Conservation (phyloP, 2,888 invertebrate genomes). For the Thymelicus sylvestris region DNA sequence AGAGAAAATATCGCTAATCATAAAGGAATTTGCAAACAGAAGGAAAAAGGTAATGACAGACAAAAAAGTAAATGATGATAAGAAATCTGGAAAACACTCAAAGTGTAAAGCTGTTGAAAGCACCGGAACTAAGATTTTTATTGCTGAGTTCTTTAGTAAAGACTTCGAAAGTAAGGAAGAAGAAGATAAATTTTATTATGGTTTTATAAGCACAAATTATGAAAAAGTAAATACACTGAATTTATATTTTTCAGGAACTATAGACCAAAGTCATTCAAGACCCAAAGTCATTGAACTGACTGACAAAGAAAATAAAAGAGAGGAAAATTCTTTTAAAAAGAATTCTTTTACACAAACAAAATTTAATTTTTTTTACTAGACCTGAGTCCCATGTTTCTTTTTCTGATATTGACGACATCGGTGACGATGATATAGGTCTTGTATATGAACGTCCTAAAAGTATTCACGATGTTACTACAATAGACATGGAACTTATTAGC, state of each 20-base stretch:
- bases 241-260: slow-evolving; percentile 49
- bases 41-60: slow-evolving; percentile 71
- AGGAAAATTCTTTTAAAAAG: slow-evolving; percentile 77
- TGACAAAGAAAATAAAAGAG: slow-evolving; percentile 74
- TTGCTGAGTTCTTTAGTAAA: neutral
- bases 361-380: slow-evolving; percentile 69
- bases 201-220: slow-evolving; percentile 69
- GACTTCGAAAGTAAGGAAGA: slow-evolving; percentile 75
- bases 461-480: slow-evolving; percentile 54
- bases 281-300: too few relatives aligned
- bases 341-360: slow-evolving; percentile 79
- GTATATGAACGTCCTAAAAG: slow-evolving; percentile 60
- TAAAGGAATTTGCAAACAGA: slow-evolving; percentile 91
- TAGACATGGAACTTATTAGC: slow-evolving; percentile 52
- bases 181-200: slow-evolving; percentile 50
- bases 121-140: slow-evolving; percentile 89
- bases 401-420: slow-evolving; percentile 59
- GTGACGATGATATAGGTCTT: slow-evolving; percentile 61
- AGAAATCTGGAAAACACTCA: slow-evolving; percentile 85
- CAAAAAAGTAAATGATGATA: slow-evolving; percentile 71
- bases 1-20: slow-evolving; percentile 89
- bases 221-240: slow-evolving; percentile 51
- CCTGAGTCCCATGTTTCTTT: slow-evolving; percentile 59
- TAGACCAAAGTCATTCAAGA: slow-evolving; percentile 54
- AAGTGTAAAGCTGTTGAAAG: slow-evolving; percentile 90